A percentile compares a stretch with the other conserved stretches of the same genome.
Conservation (phyloP, 1,140 invertebrate species). For the Lucilia cuprina region DNA sequence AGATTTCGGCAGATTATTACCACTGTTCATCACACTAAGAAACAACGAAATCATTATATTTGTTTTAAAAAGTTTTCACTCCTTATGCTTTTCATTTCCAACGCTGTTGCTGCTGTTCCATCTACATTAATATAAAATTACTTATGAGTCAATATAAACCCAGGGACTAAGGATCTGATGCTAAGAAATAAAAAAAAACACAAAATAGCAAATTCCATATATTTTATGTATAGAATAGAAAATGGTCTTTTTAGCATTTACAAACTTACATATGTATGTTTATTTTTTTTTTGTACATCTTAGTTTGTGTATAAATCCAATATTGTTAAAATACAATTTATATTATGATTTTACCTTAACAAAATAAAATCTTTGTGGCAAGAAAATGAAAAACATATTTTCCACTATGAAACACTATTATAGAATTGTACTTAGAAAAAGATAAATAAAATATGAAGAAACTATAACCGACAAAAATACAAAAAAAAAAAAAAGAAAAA, state of each 20-base stretch:
- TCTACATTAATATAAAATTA: slow-evolving; percentile 17
- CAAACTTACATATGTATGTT: not conserved
- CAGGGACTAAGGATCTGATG: not conserved
- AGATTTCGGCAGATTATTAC: too few species aligned
- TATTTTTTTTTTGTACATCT: not conserved
- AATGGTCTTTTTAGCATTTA: not conserved
- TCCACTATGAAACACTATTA: not conserved
- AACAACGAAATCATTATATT: not conserved
- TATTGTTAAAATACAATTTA: slow-evolving; percentile 18
- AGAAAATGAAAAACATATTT: not conserved
- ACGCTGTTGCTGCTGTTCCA: not conserved
- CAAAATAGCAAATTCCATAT: not conserved
- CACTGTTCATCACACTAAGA: not conserved
- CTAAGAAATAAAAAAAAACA: not conserved
- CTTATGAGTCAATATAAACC: slow-evolving; percentile 7
- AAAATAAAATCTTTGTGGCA: not conserved
- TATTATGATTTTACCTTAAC: not conserved
- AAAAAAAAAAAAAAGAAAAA: not conserved
- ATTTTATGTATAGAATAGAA: slow-evolving; percentile 1
- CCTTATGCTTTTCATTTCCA: not conserved
- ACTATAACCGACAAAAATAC: not conserved
- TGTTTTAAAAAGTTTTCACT: not conserved
- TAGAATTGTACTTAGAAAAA: not conserved
- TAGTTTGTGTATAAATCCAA: not conserved
- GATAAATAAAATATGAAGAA: not conserved